Percentiles rank a stretch among this genome's conserved stretches.
phyloP scores from a whole-genome alignment of 64 coral and sea anemone genomes.

The Montipora efflorescens region DNA sequence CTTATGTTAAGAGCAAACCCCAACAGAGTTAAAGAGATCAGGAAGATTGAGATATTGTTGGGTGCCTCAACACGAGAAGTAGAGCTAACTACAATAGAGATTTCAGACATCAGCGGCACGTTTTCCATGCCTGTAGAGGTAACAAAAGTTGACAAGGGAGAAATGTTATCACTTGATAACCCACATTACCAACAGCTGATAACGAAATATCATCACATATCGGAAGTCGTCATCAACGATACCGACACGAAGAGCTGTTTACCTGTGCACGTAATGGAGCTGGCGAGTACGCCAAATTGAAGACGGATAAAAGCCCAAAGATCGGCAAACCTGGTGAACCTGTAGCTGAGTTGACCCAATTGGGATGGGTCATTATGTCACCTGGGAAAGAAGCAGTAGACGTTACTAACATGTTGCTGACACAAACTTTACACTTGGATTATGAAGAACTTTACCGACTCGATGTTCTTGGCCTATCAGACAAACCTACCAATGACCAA shows the following conservation, averaged over 20 bases:
- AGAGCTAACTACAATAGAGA: background rate
- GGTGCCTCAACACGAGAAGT: background rate
- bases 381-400: conserved; percentile 5
- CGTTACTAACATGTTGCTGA: background rate
- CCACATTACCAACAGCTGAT: conserved; percentile 1
- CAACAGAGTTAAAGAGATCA: background rate
- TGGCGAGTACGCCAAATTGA: conserved; percentile 20
- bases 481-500: background rate
- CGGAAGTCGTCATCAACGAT: background rate
- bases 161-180: background rate
- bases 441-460: too few species aligned
- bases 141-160: conserved; percentile 18
- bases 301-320: background rate
- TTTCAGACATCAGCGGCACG: background rate
- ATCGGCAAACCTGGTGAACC: conserved; percentile 14
- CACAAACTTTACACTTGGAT: background rate
- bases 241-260: background rate
- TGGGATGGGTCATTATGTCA: background rate
- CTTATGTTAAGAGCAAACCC: too few species aligned
- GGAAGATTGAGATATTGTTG: conserved; percentile 12
- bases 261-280: conserved; percentile 22
- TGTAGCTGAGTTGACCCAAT: background rate
- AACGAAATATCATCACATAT: background rate
- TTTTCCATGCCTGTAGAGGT: conserved; percentile 9
- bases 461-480: background rate